Evolutionary conservation across 2,113 vertebrate species (phyloP).

Genomic region (Propithecus coquereli): DNA sequence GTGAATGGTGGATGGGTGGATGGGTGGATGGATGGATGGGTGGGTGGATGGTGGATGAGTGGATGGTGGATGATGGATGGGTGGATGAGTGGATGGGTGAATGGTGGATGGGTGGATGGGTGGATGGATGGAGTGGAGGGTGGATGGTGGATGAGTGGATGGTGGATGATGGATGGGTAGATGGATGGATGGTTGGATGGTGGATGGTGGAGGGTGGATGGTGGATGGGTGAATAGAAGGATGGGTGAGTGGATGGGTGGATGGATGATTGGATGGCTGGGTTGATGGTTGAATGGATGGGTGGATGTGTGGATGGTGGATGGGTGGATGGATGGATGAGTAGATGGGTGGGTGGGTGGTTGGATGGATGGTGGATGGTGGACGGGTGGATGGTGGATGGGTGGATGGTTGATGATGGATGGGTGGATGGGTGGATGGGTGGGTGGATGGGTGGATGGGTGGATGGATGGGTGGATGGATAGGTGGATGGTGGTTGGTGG

Average conservation of each 20-base stretch:
- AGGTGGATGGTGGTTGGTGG: rapidly evolving
- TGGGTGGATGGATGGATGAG: too few relatives aligned
- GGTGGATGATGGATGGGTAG: background rate
- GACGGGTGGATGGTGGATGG: background rate
- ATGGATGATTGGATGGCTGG: rapidly evolving
- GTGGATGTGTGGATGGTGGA: background rate
- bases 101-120: too few relatives aligned
- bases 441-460: too few relatives aligned
- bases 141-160: too few relatives aligned
- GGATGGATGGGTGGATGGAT: background rate
- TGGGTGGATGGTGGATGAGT: too few relatives aligned
- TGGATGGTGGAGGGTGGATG: rapidly evolving
- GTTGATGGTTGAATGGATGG: background rate
- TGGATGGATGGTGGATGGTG: background rate
- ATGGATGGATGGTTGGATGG: too few relatives aligned
- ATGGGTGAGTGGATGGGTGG: rapidly evolving
- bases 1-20: background rate
- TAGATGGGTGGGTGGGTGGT: too few relatives aligned
- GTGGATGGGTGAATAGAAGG: background rate
- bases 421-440: background rate
- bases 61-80: background rate
- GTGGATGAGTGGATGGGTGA: too few relatives aligned
- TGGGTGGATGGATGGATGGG: background rate
- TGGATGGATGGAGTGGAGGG: background rate
- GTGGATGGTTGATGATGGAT: too few relatives aligned